Evolutionary conservation across 2,888 invertebrate genomes (phyloP), one percentile per base, ranked within the genome.

Genomic region (Augochlorella aurata): DNA sequence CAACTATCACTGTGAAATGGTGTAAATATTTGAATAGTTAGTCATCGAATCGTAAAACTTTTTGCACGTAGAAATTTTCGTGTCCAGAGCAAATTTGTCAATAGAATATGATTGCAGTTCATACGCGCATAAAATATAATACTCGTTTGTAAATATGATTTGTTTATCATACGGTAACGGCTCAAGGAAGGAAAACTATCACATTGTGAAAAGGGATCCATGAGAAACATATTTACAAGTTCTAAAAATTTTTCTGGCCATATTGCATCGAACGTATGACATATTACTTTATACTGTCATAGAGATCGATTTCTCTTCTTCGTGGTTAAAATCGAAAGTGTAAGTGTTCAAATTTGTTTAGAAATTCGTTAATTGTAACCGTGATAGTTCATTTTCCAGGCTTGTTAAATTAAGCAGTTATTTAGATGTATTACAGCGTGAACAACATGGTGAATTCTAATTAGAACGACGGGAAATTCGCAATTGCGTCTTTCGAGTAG

Each of bases 361-460:
- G 7, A 44, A 21, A 12, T 50, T 61, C 44, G 44, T 61, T 69
- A 75, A 75, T 69, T 75, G 58, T 44, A 10, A 75, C 18, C 44
- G 50, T 24, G 75, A 75, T 49, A 63, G 18, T 49, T 68, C 68
- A 50, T n/a, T 69, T 69, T 69, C 16, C 21, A 44, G 44, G 24
- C 16, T 69, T 24, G 16, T n/a, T 21, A 0, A 75, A 61, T 69
- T n/a, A 38, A 45, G 66, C 45, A 24, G 61, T 29, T 14, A 10
- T 72, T 58, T 61, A 18, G 4, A 18, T 18, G 45, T 58, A 58
- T 71, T 54, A 8, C 45, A 61, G 29, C n/a, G 18, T 61, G 49
- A 47, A 63, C 45, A 61, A 61, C 16, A 61, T 47, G 47, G 47
- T 49, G 47, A 61, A 47, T 47, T 12, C 24, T 61, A 54, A 71